Evolutionary conservation across 2,113 vertebrate genomes (phyloP).

Genomic region (Thomomys bottae): DNA sequence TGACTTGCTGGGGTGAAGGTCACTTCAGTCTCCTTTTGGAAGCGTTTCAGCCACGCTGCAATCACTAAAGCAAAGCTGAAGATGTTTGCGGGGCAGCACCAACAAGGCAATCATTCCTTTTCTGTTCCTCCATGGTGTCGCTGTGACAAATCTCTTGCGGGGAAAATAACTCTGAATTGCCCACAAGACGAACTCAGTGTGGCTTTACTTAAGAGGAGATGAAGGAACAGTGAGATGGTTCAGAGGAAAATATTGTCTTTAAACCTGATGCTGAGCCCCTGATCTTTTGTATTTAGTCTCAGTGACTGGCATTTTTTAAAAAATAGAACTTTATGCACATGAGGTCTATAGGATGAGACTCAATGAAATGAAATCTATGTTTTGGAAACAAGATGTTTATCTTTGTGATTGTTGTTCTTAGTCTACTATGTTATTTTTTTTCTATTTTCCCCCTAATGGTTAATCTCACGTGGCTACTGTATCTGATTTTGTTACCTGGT

Average conservation of each 20-base stretch:
- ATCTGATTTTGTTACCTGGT: no score
- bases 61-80: conserved; percentile 51
- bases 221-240: conserved; percentile 42
- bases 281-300: not conserved
- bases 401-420: no score
- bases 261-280: not conserved
- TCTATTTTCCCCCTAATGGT: no score
- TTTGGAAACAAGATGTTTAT: no score
- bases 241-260: conserved; percentile 37
- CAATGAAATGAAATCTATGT: no score
- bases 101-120: conserved; percentile 64
- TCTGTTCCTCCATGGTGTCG: conserved; percentile 48
- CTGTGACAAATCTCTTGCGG: conserved; percentile 65
- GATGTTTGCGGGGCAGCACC: not conserved
- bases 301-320: conserved; percentile 50
- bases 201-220: conserved; percentile 5
- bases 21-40: conserved; percentile 35
- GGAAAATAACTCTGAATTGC: conserved; percentile 62
- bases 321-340: no score
- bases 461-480: no score
- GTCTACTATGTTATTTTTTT: no score
- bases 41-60: conserved; percentile 45
- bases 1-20: not conserved
- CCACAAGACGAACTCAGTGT: not conserved
- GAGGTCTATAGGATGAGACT: no score